A percentile compares a stretch with the other conserved stretches of the same genome.
Evolutionary conservation across 1,140 invertebrate genomes (phyloP).

Genomic region (Ooceraea biroi): DNA sequence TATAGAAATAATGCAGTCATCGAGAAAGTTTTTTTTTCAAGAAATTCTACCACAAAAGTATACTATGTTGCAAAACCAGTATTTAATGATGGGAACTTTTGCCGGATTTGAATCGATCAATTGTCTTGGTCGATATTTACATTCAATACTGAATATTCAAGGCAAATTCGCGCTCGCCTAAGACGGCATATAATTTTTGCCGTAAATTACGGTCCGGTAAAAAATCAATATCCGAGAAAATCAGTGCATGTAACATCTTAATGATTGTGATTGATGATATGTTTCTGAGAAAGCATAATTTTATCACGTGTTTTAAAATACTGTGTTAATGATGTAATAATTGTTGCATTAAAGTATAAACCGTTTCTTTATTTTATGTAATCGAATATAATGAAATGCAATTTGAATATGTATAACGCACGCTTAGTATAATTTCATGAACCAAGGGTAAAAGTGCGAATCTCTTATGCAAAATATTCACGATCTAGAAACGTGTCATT

Average conservation of each 20-base stretch:
- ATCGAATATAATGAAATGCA: neutral
- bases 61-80: too few species aligned
- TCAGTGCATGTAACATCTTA: neutral
- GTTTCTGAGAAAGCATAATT: neutral
- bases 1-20: neutral
- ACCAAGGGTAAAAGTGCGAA: neutral
- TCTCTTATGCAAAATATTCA: neutral
- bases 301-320: neutral
- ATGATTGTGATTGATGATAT: conserved; percentile 4
- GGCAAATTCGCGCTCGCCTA: neutral
- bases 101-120: neutral
- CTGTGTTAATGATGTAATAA: neutral
- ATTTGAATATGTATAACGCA: neutral
- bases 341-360: conserved; percentile 14
- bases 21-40: neutral
- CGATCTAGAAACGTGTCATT: neutral
- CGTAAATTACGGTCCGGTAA: neutral
- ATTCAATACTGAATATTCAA: conserved; percentile 22
- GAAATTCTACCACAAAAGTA: neutral
- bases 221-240: conserved; percentile 7
- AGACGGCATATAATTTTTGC: conserved; percentile 28
- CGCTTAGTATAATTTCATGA: neutral
- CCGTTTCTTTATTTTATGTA: neutral
- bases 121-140: neutral
- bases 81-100: neutral